Evolutionary conservation across 2,888 invertebrate species (phyloP).

Genomic region (Lasioglossum calceatum): DNA sequence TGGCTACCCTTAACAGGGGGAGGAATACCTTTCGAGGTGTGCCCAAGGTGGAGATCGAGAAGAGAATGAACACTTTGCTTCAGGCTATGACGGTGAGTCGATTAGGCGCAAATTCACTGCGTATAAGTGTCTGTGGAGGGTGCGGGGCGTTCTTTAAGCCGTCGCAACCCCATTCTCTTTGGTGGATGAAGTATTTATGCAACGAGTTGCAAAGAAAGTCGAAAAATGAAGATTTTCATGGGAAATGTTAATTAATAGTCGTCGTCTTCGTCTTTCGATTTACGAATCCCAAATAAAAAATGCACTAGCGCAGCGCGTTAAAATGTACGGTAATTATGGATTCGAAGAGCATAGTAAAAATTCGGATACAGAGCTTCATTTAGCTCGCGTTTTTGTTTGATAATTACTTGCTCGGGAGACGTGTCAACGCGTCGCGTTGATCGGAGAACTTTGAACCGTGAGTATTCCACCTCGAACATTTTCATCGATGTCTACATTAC

Average conservation of each 20-base stretch:
- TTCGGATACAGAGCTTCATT: not conserved
- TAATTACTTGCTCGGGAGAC: conserved; percentile 12
- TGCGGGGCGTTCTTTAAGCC: not conserved
- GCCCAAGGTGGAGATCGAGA: conserved; percentile 90
- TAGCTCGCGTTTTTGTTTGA: not conserved
- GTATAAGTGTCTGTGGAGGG: not conserved
- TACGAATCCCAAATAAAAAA: not conserved
- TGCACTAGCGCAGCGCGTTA: not conserved
- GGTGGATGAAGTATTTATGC: not conserved
- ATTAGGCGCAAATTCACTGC: not conserved
- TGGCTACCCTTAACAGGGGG: conserved; percentile 78
- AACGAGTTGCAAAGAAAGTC: no score
- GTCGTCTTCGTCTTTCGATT: no score
- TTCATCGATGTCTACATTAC: not conserved
- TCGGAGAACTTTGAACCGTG: conserved; percentile 54
- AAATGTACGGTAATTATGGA: not conserved
- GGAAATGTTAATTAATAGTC: no score
- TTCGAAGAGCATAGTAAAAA: not conserved
- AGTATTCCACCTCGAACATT: conserved; percentile 19
- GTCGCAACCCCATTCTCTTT: not conserved
- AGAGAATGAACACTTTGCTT: conserved; percentile 90
- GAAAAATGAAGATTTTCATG: not conserved
- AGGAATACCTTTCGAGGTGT: conserved; percentile 91
- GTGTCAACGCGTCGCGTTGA: not conserved
- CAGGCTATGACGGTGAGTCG: conserved; percentile 93